Base-by-base conservation (phyloP, 1,140 invertebrate species). In the Drosophila nannoptera region DNA sequence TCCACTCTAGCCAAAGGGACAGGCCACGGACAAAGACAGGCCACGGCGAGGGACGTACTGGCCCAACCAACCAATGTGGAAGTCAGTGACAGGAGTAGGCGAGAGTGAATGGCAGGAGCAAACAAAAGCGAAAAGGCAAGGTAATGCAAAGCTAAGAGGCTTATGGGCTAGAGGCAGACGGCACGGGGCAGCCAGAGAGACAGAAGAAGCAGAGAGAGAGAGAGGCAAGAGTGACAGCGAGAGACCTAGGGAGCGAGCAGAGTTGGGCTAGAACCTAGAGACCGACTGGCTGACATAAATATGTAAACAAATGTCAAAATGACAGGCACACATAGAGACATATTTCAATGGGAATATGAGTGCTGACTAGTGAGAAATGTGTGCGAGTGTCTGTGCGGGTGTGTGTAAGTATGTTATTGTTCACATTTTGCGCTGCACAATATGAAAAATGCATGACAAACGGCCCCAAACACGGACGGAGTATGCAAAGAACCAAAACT, bases 241-340 rank as follows among this genome's bases (percentile, higher is more conserved):
- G 22, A 38, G 75, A 82, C 78, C 75, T 46, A 83, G 62, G 65
- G 22, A 22, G 22, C 22, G 22, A 58, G 54, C 62, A 46, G 55
- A 22, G 61, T 43, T 36, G 77, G 46, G 22, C 75, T 50, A 83
- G 62, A 65, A 22, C 22, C 22, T 22, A 22, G 22, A 22, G 78
- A 84, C 80, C 72, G 74, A 82, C 61, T 76, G 66, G 80, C 80
- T 84, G 81, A 86, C 81, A 86, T 86, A 81, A 86, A 86, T 86
- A 86, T 78, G 83, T 76, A 87, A 87, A 87, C 84, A 87, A 87
- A 87, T 87, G 84, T 87, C 83, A 84, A 83, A 84, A 80, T 78
- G 84, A 84, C 78, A 80, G 52, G 40, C 68, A 58, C 62, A 70
- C 50, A 49, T 32, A 12, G 40, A 45, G 5, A 56, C 9, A 61